A percentile compares a stretch with the other conserved stretches of the same genome.
phyloP scores from a whole-genome alignment of 2,888 invertebrate genomes.

The Synergus laeviventris region DNA sequence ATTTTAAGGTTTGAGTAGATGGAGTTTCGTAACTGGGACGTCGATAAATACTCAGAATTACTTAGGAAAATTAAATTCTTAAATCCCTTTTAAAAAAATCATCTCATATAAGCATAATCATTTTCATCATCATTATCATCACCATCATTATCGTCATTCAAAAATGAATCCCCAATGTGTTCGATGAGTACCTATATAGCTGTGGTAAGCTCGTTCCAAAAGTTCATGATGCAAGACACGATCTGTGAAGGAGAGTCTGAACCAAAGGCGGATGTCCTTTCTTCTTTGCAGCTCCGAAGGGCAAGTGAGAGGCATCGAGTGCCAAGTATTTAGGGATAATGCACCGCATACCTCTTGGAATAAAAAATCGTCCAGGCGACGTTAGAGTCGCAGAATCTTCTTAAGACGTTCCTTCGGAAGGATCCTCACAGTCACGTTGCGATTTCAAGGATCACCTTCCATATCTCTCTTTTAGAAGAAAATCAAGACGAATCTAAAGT shows the following conservation, averaged over 20 bases:
- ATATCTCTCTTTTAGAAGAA: background rate
- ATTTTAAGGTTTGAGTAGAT: no score
- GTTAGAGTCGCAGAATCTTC: constrained; percentile 40
- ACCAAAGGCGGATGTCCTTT: constrained; percentile 52
- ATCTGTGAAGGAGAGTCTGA: constrained; percentile 21
- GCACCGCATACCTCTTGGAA: constrained; percentile 39
- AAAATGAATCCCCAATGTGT: background rate
- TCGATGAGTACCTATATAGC: background rate
- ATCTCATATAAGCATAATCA: background rate
- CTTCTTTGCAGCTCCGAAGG: constrained; percentile 57
- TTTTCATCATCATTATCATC: background rate
- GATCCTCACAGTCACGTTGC: constrained; percentile 38
- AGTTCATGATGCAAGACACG: background rate
- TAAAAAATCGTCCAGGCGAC: constrained; percentile 44
- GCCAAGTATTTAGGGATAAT: constrained; percentile 56
- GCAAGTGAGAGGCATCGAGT: constrained; percentile 56
- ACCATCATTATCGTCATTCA: background rate
- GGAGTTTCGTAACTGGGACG: no score
- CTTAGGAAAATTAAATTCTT: no score
- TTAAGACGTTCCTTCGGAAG: constrained; percentile 47
- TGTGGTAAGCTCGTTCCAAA: constrained; percentile 38
- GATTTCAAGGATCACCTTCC: background rate
- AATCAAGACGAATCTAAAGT: background rate
- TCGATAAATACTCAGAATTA: no score
- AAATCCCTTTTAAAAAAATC: no score